Conservation (phyloP, 2,888 invertebrate species). For the Xanthia icteritia region DNA sequence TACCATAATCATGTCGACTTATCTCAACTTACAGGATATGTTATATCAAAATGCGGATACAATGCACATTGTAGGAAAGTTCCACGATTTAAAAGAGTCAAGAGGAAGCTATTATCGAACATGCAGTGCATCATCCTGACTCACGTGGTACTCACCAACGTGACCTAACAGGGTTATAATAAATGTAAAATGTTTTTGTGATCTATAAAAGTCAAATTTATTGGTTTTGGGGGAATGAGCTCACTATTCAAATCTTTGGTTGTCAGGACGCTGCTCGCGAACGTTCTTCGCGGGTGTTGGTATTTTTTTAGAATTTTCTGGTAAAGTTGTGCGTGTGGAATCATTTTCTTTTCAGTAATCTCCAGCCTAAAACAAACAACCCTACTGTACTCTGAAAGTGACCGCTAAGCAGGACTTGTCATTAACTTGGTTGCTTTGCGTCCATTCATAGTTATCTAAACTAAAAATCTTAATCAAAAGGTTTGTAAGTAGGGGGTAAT, state of each 20-base stretch:
- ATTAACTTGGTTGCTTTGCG: too few relatives aligned
- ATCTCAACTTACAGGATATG: slow-evolving; percentile 65
- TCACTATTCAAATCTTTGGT: slow-evolving; percentile 29
- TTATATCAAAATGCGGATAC: slow-evolving; percentile 66
- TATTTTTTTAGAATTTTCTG: neutral
- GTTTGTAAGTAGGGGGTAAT: too few relatives aligned
- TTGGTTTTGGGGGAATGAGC: slow-evolving; percentile 45
- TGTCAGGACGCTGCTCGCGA: neutral
- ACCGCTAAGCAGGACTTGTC: too few relatives aligned
- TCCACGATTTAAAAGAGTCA: slow-evolving; percentile 64
- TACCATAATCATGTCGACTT: slow-evolving; percentile 58
- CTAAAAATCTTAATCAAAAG: too few relatives aligned
- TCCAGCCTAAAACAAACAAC: neutral
- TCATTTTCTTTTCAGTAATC: neutral
- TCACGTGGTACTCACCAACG: slow-evolving; percentile 72
- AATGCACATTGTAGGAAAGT: slow-evolving; percentile 67
- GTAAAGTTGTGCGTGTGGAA: neutral
- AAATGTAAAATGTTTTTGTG: slow-evolving; percentile 36
- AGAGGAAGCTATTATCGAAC: slow-evolving; percentile 75
- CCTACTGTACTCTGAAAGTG: neutral
- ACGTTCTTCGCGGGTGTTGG: slow-evolving; percentile 1
- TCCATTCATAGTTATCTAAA: too few relatives aligned
- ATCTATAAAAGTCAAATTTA: slow-evolving; percentile 57
- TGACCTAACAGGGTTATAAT: slow-evolving; percentile 62
- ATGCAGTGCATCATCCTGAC: slow-evolving; percentile 67